Evolutionary conservation across 1,140 invertebrate species (phyloP).

Genomic region (Papilio machaon): DNA sequence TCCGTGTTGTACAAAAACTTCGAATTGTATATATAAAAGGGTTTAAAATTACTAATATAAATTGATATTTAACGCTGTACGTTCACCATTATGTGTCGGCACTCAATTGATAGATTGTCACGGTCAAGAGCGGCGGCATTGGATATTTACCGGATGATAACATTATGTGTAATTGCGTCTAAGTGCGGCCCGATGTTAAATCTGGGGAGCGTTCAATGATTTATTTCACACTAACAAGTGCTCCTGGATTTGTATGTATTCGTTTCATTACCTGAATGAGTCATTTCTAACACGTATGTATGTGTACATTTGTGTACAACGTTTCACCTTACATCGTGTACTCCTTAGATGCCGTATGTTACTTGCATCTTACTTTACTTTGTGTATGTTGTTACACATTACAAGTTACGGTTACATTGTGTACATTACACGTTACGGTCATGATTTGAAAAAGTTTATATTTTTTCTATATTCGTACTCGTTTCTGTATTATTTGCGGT

Average conservation of each 20-base stretch:
- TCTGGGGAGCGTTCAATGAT: slow-evolving; percentile 4
- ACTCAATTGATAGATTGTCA: slow-evolving; percentile 37
- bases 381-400: no score
- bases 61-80: not conserved
- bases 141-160: slow-evolving; percentile 26
- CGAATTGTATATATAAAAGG: not conserved
- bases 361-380: no score
- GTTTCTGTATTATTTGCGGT: not conserved
- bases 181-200: slow-evolving; percentile 12
- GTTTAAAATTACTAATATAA: not conserved
- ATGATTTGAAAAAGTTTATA: not conserved
- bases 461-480: not conserved
- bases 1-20: not conserved
- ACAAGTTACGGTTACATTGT: no score
- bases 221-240: not conserved
- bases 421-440: no score
- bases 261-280: not conserved
- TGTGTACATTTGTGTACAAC: no score
- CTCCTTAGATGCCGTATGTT: no score
- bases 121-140: slow-evolving; percentile 32
- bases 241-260: not conserved
- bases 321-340: no score
- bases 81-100: not conserved
- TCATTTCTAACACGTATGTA: no score
- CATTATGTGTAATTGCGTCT: slow-evolving; percentile 11